Evolutionary conservation across 2,797 vertebrate genomes (phyloP).

Genomic region (Dipus sagitta): DNA sequence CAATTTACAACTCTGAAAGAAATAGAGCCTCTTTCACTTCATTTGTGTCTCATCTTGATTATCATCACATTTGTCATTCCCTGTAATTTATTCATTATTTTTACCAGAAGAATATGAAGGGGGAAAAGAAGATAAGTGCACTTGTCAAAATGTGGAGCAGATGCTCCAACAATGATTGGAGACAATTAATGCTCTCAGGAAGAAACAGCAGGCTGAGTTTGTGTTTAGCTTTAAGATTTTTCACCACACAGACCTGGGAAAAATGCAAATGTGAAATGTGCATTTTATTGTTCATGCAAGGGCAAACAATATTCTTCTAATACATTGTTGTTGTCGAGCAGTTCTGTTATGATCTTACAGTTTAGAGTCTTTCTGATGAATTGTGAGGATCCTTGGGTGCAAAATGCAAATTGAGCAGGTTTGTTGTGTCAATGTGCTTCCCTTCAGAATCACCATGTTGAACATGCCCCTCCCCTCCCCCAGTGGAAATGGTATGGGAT

Average conservation of each 20-base stretch:
- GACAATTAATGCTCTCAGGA: slow-evolving; percentile 88
- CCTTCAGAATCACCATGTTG: slow-evolving; percentile 7
- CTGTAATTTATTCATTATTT: slow-evolving; percentile 90
- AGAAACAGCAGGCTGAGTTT: slow-evolving; percentile 82
- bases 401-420: slow-evolving; percentile 35
- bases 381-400: slow-evolving; percentile 39
- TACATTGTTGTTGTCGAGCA: slow-evolving; percentile 39
- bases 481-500: not conserved
- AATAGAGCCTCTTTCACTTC: slow-evolving; percentile 85
- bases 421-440: slow-evolving; percentile 31
- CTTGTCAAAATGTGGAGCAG: slow-evolving; percentile 90
- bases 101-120: slow-evolving; percentile 84
- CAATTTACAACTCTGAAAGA: slow-evolving; percentile 86
- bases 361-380: slow-evolving; percentile 53
- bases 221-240: slow-evolving; percentile 82
- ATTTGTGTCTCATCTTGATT: slow-evolving; percentile 88
- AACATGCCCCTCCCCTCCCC: not conserved
- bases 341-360: slow-evolving; percentile 53
- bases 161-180: slow-evolving; percentile 88
- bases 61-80: slow-evolving; percentile 87
- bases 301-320: slow-evolving; percentile 46
- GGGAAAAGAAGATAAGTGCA: slow-evolving; percentile 84
- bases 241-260: slow-evolving; percentile 76
- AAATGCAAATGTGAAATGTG: slow-evolving; percentile 84
- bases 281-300: slow-evolving; percentile 83